Conservation (phyloP, 1,140 invertebrate genomes). For the Panonychus citri region DNA sequence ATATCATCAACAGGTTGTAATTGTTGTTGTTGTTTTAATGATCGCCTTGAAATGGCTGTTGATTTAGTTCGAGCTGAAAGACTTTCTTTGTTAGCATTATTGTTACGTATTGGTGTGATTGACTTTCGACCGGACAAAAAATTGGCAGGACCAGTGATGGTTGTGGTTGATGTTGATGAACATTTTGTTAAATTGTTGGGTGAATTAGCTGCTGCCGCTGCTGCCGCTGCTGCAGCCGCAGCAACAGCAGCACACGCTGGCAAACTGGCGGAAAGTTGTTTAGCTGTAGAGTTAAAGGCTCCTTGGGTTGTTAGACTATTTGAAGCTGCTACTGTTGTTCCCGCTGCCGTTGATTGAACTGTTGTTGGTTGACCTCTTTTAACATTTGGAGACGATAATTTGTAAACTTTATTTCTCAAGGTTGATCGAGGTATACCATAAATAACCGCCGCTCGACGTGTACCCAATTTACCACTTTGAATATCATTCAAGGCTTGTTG, state of each 20-base stretch:
- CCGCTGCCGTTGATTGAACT: slow-evolving; percentile 2
- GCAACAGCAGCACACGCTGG: slow-evolving; percentile 8
- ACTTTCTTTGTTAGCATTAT: neutral
- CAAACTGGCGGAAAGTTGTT: slow-evolving; percentile 4
- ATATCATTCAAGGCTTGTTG: slow-evolving; percentile 71
- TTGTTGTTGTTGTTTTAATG: too few species aligned
- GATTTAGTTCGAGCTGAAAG: too few species aligned
- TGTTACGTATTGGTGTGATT: slow-evolving; percentile 22
- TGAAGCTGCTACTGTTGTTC: neutral
- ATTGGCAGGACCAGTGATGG: neutral
- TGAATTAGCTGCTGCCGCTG: slow-evolving; percentile 4
- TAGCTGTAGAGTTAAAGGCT: neutral
- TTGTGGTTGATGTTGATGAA: too few species aligned
- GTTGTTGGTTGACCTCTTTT: slow-evolving; percentile 11
- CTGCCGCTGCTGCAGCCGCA: slow-evolving; percentile 7
- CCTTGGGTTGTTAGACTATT: neutral
- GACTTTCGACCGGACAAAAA: slow-evolving; percentile 10
- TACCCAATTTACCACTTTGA: slow-evolving; percentile 68
- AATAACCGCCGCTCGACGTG: slow-evolving; percentile 65
- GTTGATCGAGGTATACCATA: slow-evolving; percentile 88
- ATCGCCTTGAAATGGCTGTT: too few species aligned
- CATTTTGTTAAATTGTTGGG: neutral
- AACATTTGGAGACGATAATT: slow-evolving; percentile 37
- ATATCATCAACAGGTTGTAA: neutral
- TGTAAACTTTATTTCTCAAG: slow-evolving; percentile 74